Conservation (phyloP, 2,113 vertebrate species). For the Rafetus swinhoei region DNA sequence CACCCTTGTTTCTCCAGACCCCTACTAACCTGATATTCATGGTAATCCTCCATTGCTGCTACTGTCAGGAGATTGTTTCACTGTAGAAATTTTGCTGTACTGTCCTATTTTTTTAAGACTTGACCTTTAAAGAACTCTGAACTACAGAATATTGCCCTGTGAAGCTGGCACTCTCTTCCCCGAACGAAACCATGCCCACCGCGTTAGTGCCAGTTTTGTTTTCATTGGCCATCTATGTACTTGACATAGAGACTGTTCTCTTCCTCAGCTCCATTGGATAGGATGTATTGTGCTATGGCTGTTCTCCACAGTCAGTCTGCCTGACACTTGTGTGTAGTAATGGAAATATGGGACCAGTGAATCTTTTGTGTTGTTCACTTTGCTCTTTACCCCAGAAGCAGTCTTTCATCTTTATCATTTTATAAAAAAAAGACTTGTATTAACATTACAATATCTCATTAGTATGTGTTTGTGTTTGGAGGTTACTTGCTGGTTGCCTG, state of each 20-base stretch:
- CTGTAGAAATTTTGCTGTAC: not conserved
- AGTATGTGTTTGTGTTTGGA: no score
- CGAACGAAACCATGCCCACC: not conserved
- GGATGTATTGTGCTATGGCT: fast-evolving
- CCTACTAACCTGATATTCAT: not conserved
- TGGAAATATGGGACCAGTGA: not conserved
- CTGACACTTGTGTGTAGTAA: not conserved
- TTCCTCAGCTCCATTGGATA: not conserved
- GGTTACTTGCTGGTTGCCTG: no score
- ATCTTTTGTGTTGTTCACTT: not conserved
- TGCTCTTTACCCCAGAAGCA: not conserved
- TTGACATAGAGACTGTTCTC: not conserved
- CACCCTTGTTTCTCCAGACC: not conserved
- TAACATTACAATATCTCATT: not conserved
- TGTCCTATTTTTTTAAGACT: not conserved
- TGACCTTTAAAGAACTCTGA: not conserved
- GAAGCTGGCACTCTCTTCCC: fast-evolving
- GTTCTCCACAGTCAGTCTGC: not conserved
- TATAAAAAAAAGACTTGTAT: not conserved
- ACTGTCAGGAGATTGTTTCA: fast-evolving
- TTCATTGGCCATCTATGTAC: not conserved
- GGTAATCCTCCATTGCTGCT: fast-evolving
- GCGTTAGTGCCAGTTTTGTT: not conserved
- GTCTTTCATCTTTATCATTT: not conserved
- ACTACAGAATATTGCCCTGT: not conserved